Conservation (phyloP, 1,140 invertebrate genomes). For the Diuraphis noxia region DNA sequence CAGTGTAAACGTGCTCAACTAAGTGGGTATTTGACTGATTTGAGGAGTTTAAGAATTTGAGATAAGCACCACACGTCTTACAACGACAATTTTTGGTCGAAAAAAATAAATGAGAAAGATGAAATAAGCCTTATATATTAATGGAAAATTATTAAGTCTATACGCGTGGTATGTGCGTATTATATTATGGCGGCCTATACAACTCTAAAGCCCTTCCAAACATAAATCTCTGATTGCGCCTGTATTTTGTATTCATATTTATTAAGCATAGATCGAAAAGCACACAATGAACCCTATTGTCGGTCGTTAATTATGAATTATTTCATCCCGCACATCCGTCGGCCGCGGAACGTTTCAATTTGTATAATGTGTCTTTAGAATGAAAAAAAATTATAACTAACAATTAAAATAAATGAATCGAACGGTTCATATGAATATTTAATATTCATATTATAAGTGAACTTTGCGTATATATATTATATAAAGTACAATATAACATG, state of each 20-base stretch:
- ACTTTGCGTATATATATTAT: background rate
- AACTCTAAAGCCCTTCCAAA: background rate
- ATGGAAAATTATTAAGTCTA: background rate
- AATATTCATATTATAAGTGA: no score
- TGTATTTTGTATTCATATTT: background rate
- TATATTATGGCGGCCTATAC: background rate
- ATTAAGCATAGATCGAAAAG: background rate
- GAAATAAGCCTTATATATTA: background rate
- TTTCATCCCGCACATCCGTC: background rate
- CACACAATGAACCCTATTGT: conserved; percentile 12
- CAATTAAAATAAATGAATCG: background rate
- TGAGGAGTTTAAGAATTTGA: no score
- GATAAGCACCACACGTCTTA: no score
- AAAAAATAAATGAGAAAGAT: background rate
- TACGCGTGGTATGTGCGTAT: background rate
- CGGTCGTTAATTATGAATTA: conserved; percentile 9
- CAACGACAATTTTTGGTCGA: background rate
- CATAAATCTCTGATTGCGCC: background rate
- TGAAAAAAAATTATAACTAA: background rate
- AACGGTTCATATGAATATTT: background rate
- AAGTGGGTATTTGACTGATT: background rate
- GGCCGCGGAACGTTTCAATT: background rate
- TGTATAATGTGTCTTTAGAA: background rate
- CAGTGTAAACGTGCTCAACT: no score
- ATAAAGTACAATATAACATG: background rate